phyloP scores from a whole-genome alignment of 2,797 vertebrate genomes.

The Myotis findleyi region DNA sequence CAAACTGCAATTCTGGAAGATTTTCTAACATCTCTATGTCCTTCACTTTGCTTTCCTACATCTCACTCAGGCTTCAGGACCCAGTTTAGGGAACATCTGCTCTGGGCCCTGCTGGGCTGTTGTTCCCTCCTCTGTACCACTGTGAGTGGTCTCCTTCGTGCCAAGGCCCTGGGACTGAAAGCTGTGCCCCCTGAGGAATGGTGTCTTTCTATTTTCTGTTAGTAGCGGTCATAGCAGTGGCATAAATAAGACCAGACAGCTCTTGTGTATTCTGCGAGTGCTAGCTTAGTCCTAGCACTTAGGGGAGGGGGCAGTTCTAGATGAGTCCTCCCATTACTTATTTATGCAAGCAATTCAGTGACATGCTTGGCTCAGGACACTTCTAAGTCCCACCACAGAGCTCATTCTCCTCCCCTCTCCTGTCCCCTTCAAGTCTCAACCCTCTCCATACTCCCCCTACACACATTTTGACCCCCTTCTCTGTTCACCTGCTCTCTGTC shows the following conservation, averaged over 20 bases:
- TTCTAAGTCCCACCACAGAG: background rate
- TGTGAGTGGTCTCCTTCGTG: background rate
- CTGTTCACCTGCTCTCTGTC: background rate
- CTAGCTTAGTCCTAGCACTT: background rate
- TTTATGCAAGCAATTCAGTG: background rate
- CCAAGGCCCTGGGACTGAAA: background rate
- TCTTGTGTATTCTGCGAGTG: background rate
- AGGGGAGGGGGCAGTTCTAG: background rate
- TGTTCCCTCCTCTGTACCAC: background rate
- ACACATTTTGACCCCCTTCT: background rate
- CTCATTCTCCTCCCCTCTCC: background rate
- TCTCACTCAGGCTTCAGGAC: background rate
- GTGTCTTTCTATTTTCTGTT: background rate
- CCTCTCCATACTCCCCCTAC: background rate
- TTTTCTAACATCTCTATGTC: background rate
- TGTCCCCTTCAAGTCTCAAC: background rate
- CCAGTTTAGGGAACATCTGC: background rate
- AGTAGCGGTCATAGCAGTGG: background rate
- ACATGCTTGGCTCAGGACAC: background rate
- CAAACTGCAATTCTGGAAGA: background rate
- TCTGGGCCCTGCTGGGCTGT: background rate
- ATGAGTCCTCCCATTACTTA: background rate
- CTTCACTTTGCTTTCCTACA: background rate
- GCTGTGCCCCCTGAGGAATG: background rate
- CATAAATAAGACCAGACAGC: background rate